Evolutionary conservation across 2,797 vertebrate genomes (phyloP), one percentile per base, ranked within the genome.

Genomic region (Sebastes vulpes): DNA sequence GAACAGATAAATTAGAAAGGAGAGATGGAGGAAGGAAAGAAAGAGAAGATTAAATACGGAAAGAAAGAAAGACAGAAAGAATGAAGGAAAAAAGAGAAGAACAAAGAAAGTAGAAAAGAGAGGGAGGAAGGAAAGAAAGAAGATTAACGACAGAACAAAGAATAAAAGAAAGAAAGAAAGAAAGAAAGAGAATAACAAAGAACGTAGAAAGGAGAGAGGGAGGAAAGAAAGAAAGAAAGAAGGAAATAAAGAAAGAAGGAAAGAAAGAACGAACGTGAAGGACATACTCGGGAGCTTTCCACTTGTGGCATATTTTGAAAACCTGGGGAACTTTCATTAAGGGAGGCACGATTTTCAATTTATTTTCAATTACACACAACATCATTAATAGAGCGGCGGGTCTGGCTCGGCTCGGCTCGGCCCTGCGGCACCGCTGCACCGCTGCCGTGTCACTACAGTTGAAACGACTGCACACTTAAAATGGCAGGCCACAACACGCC

Each of bases 321-420:
- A 68, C 60, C 57, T 35, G 21, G 48, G 5, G 9, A 75, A 59
- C 32, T 75, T 82, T 78, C 61, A 82, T 87, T 70, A 69, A 18
- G 14, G 10, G 35, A 76, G 72, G 2, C 42, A 35, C 46, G 18
- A 65, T 74, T 82, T 91, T 84, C 86, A 85, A 88, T 91, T 87
- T 87, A 84, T 91, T 94, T 93, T 88, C 86, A 86, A 89, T 89
- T 87, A 88, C 64, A 78, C 69, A 73, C 76, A 38, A 52, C 84
- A 64, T 91, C 74, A 88, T 91, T 85, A 88, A 66, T 58, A 70
- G 66, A 83, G 67, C 5, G 65, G 46, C 16, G 70, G 61, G 38
- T 57, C 6, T 56, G 72, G 48, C 63, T 82, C 5, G 48, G 61
- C 85, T 83, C 61, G 77, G 91, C 86, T 2, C 26, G 2, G 75